Evolutionary conservation across 64 coral and sea anemone genomes (phyloP), one percentile per base, ranked within the genome.

Genomic region (Porites australiensis): DNA sequence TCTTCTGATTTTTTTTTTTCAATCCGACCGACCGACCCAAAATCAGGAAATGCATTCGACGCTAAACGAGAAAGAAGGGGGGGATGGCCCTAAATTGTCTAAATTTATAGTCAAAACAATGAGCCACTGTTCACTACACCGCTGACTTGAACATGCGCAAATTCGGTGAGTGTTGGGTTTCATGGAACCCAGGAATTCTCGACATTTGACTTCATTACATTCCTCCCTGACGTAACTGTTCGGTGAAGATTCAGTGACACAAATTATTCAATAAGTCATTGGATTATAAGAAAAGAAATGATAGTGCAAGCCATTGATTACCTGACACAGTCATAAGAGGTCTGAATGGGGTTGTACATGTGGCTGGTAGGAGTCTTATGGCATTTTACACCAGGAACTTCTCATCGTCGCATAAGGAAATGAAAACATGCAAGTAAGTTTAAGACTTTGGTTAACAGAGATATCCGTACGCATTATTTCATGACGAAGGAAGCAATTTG

Each of bases 341-440:
- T 44, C 63, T n/a, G 51, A 83, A 84, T 84, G 81, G 81, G n/a
- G 45, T 22, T 14, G 45, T 27, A 20, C 51, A 68, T 61, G 47
- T 68, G 15, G 81, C 64, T 65, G 63, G 12, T 18, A 69, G 19
- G 19, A 84, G 63, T 67, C 50, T 47, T n/a, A 69, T 68, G 16
- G 44, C 44, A 84, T 67, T 84, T 67, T 68, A 51, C 19, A 4
- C 50, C 67, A n/a, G 62, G 47, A 68, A 84, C 46, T 48, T 18
- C 59, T 16, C 15, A 84, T 68, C 69, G 45, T 47, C 69, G 62
- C 69, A 68, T 44, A 10, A 13, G 14, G 58, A 82, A 82, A 49
- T 82, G 61, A 64, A 66, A 68, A 68, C 81, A 84, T 68, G 44
- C 81, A 84, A 69, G 81, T 84, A 84, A 84, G 81, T 84, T 16